A percentile compares a stretch with the other conserved stretches of the same genome.
Conservation (phyloP, 1,140 invertebrate species). For the Drosophila ercepeae region DNA sequence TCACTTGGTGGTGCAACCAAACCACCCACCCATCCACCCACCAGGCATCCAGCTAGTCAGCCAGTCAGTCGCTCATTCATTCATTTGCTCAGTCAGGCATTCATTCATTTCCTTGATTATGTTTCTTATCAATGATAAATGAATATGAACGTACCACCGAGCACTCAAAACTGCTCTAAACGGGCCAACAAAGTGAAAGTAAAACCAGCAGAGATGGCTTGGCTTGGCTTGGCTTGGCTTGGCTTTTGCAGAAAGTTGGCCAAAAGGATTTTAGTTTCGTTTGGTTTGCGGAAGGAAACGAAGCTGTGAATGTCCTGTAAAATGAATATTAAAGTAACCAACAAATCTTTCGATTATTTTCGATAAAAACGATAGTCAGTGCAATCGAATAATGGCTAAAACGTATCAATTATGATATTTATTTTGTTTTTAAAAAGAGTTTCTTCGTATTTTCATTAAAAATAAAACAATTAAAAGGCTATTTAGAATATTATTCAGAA, state of each 20-base stretch:
- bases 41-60: no score
- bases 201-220: conserved; percentile 44
- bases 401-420: no score
- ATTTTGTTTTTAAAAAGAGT: background rate
- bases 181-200: conserved; percentile 67
- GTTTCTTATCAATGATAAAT: conserved; percentile 82
- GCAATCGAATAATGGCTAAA: no score
- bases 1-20: background rate
- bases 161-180: conserved; percentile 75
- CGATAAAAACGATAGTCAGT: no score
- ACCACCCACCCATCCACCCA: background rate
- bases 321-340: background rate
- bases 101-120: conserved; percentile 82
- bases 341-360: no score
- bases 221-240: conserved; percentile 11
- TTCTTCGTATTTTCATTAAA: no score
- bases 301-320: background rate
- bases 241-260: conserved; percentile 3
- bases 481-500: no score
- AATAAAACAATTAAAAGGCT: no score
- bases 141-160: conserved; percentile 66
- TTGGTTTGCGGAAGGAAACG: background rate
- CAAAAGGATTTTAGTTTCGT: background rate
- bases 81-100: conserved; percentile 78
- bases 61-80: conserved; percentile 62